phyloP scores from a whole-genome alignment of 2,888 invertebrate species.

The Leptopilina myrica region DNA sequence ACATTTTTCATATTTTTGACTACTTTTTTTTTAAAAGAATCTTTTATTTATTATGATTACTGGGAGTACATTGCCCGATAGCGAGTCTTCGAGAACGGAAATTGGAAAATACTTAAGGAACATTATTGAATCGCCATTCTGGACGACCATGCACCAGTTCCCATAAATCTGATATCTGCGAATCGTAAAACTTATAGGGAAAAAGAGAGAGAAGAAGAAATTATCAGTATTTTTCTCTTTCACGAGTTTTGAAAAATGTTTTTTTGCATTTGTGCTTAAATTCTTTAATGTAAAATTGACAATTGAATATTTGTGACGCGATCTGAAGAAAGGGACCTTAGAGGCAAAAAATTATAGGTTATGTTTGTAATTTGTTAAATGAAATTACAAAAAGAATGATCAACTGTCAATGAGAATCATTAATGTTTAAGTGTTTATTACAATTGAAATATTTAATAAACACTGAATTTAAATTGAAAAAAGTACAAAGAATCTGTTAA shows the following conservation, averaged over 20 bases:
- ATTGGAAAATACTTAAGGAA: conserved; percentile 56
- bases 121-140: conserved; percentile 53
- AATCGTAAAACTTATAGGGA: not conserved
- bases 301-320: too few species aligned
- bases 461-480: too few species aligned
- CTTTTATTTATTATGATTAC: conserved; percentile 54
- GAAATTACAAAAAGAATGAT: too few species aligned
- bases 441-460: too few species aligned
- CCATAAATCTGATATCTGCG: conserved; percentile 34
- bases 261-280: conserved; percentile 42
- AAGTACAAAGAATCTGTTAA: too few species aligned
- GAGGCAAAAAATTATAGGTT: too few species aligned
- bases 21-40: conserved; percentile 41
- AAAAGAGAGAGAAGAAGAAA: not conserved
- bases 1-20: conserved; percentile 29
- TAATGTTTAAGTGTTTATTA: too few species aligned
- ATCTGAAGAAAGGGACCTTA: too few species aligned
- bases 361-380: too few species aligned
- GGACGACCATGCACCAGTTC: conserved; percentile 24
- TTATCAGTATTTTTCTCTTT: not conserved
- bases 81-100: conserved; percentile 53
- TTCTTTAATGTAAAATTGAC: not conserved
- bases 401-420: too few species aligned
- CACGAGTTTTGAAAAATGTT: conserved; percentile 19
- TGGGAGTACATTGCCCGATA: conserved; percentile 49